Evolutionary conservation across 2,888 invertebrate genomes (phyloP).

Genomic region (Habroteleia sp.): DNA sequence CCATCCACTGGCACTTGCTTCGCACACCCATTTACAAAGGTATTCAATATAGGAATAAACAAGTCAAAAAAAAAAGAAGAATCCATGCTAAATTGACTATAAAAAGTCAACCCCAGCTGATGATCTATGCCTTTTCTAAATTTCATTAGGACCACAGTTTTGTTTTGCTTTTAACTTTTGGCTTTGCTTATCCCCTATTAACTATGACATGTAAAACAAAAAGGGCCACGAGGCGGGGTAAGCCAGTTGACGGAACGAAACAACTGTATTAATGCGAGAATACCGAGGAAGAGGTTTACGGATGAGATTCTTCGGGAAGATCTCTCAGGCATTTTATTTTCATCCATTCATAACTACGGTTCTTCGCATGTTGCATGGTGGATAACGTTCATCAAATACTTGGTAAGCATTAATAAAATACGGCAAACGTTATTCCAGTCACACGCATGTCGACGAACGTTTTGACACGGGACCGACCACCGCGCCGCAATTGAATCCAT

Average conservation of each 20-base stretch:
- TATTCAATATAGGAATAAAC: no score
- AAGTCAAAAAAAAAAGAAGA: no score
- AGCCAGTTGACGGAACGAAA: slow-evolving; percentile 61
- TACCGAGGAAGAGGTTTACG: slow-evolving; percentile 63
- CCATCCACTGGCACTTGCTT: slow-evolving; percentile 25
- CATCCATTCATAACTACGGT: slow-evolving; percentile 57
- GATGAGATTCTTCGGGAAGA: slow-evolving; percentile 63
- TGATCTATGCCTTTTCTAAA: no score
- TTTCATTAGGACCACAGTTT: no score
- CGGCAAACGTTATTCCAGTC: slow-evolving; percentile 51
- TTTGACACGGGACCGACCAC: slow-evolving; percentile 57
- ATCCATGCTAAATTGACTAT: no score
- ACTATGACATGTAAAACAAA: slow-evolving; percentile 39
- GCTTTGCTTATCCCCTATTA: slow-evolving; percentile 9
- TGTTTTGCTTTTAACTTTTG: no score
- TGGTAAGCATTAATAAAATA: slow-evolving; percentile 61
- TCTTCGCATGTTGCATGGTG: slow-evolving; percentile 55
- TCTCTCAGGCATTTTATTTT: slow-evolving; percentile 67
- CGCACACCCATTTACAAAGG: slow-evolving; percentile 12
- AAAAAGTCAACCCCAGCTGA: no score
- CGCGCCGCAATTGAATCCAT: slow-evolving; percentile 54
- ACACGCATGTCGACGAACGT: slow-evolving; percentile 47
- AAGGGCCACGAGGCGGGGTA: slow-evolving; percentile 28
- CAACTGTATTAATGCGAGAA: slow-evolving; percentile 70
- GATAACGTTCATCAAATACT: slow-evolving; percentile 60